Base-by-base conservation (phyloP, 2,113 vertebrate species). In the Gallinago paraguaiae region DNA sequence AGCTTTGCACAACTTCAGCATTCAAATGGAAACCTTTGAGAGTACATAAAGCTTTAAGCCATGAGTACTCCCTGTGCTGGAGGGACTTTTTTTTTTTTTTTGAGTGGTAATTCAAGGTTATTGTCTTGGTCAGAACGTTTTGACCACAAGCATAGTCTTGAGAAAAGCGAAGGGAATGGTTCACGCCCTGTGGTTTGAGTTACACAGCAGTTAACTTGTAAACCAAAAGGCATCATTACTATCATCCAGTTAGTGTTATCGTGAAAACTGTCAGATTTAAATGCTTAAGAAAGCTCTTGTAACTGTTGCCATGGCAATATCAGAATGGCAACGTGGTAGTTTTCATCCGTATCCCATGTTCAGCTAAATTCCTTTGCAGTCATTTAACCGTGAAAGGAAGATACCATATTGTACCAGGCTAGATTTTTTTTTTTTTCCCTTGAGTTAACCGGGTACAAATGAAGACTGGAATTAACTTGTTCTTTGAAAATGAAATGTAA, bases 231-330 rank as follows among this genome's bases (percentile, higher is more conserved):
- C 65, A 82, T 94, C 94, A 56, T 86, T 95, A 83, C 90, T 89
- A 90, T 96, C 83, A 64, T 96, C 94, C 74, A 77, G 81, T 92
- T 93, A 92, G 82, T 17, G 86, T 71, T 92, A 95, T 90, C 88
- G 27, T 82, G 86, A 94, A 96, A 95, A 84, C 89, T 95, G 94
- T 90, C 90, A 94, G 89, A 86, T 96, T 93, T 96, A 96, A 97
- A 97, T 96, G 94, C 92, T 91, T 91, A 88, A 69, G 91, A 96
- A 92, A 88, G 92, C 92, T 91, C 92, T 85, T 90, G 84, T 75
- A 94, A 67, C 79, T 31, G 97, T 97, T 98, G 81, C 96, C 93
- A 97, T 98, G 96, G 97, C 57, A 93, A 97, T 93, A 92, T n/a
- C 86, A 72, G 91, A 76, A 83, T 7, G n/a, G 82, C 85, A 88